Evolutionary conservation across 2,797 vertebrate genomes (phyloP).

Genomic region (Hydrophis major): DNA sequence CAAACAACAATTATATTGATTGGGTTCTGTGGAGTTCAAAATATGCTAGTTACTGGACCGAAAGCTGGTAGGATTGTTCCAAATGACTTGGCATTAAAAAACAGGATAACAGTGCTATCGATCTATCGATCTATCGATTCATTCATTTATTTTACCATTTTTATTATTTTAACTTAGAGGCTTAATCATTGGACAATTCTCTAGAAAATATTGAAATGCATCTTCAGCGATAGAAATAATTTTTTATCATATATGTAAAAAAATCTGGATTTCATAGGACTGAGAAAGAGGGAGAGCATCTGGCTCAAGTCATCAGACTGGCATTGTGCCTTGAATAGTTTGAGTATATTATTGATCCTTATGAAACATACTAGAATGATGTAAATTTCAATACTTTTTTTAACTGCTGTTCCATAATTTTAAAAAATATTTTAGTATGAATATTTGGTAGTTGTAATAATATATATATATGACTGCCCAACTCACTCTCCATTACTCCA

Average conservation of each 20-base stretch:
- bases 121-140: not conserved
- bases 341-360: not conserved
- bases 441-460: not conserved
- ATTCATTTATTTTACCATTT: not conserved
- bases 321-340: not conserved
- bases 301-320: not conserved
- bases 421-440: not conserved
- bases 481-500: not conserved
- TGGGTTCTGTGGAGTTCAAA: not conserved
- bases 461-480: not conserved
- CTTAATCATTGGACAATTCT: not conserved
- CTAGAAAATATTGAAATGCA: not conserved
- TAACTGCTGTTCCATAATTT: not conserved
- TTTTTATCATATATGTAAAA: not conserved
- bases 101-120: not conserved
- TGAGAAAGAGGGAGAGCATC: not conserved
- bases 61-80: not conserved
- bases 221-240: not conserved
- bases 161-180: not conserved
- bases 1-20: not conserved
- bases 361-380: not conserved
- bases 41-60: not conserved
- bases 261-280: not conserved
- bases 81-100: not conserved
- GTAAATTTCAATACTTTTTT: not conserved